Base-by-base conservation (phyloP, 2,113 vertebrate genomes). In the Atherinomorus stipes region DNA sequence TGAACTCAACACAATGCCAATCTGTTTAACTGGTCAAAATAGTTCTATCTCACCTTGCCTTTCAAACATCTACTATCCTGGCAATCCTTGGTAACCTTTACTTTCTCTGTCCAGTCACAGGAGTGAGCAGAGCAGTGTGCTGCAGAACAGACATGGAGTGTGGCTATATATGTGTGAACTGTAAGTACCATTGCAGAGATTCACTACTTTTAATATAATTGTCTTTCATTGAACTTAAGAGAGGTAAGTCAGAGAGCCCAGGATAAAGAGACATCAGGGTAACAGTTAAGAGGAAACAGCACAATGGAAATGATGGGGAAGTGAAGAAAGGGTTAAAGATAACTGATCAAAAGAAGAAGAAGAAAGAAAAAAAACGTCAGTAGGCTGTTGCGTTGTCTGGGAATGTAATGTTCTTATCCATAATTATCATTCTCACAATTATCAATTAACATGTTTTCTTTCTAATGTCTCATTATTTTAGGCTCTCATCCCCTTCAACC, bases 141-240 rank as follows among this genome's bases (percentile, higher is more conserved):
- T 34, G 31, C 21, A 59, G 9, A 64, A 31, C 40, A 57, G 40
- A 60, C 5, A 26, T 54, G 23, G 26, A 34, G 31, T 54, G 45
- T 49, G 51, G 11, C 26, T 74, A 3, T 57, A 45, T 57, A 54
- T 73, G 66, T 64, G 37, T 61, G 63, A 23, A 34, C 37, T 64
- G 31, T 67, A 94, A 95, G 94, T 96, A 95, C 95, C 95, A 95
- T 94, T 95, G 95, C 94, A 93, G 88, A 93, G 95, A 95, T 96
- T 96, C 95, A 96, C 95, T 93, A 96, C 93, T 90, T 91, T 94
- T 91, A 91, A 88, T 95, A 95, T 97, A 97, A 96, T 96, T 96
- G 95, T 96, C 95, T 96, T 97, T 96, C 95, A 94, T 95, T 94
- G 94, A 97, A 96, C 95, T 96, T 95, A 68, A 90, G 93, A 94